Evolutionary conservation across 2,113 vertebrate genomes (phyloP), one percentile per base, ranked within the genome.

Genomic region (Cavia aperea): DNA sequence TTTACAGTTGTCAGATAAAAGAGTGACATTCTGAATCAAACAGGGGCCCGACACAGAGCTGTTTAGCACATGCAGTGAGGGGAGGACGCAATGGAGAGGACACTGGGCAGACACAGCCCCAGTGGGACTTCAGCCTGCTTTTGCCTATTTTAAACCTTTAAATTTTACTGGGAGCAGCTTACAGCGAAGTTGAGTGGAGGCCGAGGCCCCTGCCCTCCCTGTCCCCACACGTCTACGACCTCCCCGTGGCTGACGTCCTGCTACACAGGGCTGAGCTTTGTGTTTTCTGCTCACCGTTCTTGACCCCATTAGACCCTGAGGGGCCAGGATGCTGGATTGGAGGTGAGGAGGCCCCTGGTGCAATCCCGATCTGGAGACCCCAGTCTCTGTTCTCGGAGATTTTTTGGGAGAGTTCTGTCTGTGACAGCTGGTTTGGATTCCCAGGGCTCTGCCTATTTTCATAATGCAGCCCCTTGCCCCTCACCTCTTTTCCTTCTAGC

Each of bases 221-320:
- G 2, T 51, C 4, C 13, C 36, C 16, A 16, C 43, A 54, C 8
- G 54, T 5, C 12, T 8, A 54, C 0, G 31, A 33, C 19, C 1
- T 54, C 31, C 60, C 1, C 1, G 1, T 13, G 7, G 7, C 5
- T 1, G 19, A 19, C 29, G 12, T 12, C 1, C 4, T 1, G 8
- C 24, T 4, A 11, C 16, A 5, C 49, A 9, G 9, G 36, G 19
- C 14, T 10, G 36, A 39, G 46, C 81, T 90, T 18, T 23, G 62
- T 24, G 29, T 14, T 77, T 90, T 79, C 72, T 11, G 49, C n/a
- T 56, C 60, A 12, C 15, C 23, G 58, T n/a, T 68, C 78, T 93
- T 39, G 63, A 1, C 43, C 23, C 68, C 86, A 33, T 56, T 54
- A 62, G 78, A 93, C 21, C 2, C n/a, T 88, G 39, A 56, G 6